These are phyloP conservation scores for Chrysolina haemoptera DNA, from an alignment of 2,888 invertebrate species.

Conservation along the genomic window DNA sequence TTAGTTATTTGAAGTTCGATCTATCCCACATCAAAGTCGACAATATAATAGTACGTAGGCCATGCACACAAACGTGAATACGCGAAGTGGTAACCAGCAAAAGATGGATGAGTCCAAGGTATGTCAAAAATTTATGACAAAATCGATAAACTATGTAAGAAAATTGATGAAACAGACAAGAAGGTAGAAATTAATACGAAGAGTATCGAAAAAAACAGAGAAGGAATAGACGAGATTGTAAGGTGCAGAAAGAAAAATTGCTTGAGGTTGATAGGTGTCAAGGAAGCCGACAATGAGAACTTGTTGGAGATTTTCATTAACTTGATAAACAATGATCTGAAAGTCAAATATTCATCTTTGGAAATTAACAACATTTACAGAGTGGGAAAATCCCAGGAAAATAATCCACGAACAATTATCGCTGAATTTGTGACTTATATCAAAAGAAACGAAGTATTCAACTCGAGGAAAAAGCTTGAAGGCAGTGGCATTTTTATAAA, in stretches of 20 bases:
- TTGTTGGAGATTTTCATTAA: not conserved
- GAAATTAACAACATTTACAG: not conserved
- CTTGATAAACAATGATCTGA: not conserved
- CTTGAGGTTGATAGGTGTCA: not conserved
- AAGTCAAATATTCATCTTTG: not conserved
- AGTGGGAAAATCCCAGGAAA: no score
- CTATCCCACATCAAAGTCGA: not conserved
- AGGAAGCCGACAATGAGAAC: not conserved
- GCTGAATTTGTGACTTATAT: no score
- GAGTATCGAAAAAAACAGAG: not conserved
- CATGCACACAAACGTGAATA: not conserved
- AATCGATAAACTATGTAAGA: not conserved
- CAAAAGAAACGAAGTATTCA: no score
- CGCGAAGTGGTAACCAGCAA: not conserved
- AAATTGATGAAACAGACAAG: not conserved
- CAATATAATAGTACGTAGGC: not conserved
- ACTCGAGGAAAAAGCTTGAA: no score
- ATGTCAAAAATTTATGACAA: constrained; percentile 4
- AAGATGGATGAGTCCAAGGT: constrained; percentile 2
- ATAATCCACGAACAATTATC: no score
- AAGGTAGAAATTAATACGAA: not conserved
- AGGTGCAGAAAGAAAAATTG: not conserved
- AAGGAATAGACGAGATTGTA: not conserved
- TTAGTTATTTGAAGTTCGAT: not conserved
- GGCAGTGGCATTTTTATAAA: no score